Conservation (phyloP, 2,113 vertebrate species). For the Gobius niger region DNA sequence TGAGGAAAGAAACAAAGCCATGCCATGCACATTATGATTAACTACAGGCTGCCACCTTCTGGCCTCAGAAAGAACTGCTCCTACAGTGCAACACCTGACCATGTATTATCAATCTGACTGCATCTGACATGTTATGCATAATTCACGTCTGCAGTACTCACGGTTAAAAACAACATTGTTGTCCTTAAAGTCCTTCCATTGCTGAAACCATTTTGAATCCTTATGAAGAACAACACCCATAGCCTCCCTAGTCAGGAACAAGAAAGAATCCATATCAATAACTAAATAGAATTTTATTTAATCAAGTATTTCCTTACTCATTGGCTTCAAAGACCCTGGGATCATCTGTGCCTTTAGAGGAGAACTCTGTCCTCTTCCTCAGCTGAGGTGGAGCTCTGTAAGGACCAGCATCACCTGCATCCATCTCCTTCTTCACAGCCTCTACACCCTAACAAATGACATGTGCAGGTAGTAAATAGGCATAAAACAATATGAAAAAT, state of each 20-base stretch:
- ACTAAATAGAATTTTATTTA: background rate
- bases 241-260: conserved; percentile 79
- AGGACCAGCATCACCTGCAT: conserved; percentile 83
- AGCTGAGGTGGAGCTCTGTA: conserved; percentile 87
- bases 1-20: background rate
- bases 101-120: no score
- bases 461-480: background rate
- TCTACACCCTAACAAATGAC: conserved; percentile 82
- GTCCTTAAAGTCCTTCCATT: conserved; percentile 98
- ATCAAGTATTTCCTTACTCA: conserved; percentile 75
- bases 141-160: conserved; percentile 70
- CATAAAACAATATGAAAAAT: no score
- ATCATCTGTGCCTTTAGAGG: conserved; percentile 78
- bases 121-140: background rate
- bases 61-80: conserved; percentile 28
- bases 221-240: conserved; percentile 93
- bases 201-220: conserved; percentile 96
- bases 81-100: background rate
- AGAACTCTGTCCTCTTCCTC: conserved; percentile 89
- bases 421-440: conserved; percentile 89
- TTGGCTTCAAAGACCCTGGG: conserved; percentile 87
- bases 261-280: background rate
- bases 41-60: conserved; percentile 53
- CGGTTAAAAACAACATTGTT: conserved; percentile 94
- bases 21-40: background rate